Percentiles rank a stretch among this genome's conserved stretches.
Evolutionary conservation across 2,113 vertebrate genomes (phyloP).

Genomic region (Brachionichthys hirsutus): DNA sequence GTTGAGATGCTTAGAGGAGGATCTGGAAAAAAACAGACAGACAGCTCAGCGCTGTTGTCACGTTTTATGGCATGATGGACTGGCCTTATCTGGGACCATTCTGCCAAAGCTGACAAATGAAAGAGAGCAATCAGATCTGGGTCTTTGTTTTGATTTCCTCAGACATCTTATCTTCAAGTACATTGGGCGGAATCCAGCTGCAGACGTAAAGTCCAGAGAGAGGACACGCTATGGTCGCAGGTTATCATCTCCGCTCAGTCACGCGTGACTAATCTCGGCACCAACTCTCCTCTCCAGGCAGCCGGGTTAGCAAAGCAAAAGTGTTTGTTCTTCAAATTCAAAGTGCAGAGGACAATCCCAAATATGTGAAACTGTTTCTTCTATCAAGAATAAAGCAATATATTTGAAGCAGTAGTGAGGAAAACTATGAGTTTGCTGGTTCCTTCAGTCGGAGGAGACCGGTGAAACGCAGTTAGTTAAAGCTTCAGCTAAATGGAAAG

Average conservation of each 20-base stretch:
- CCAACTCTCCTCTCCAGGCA: not conserved
- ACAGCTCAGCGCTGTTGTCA: constrained; percentile 44
- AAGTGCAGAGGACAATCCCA: too few relatives aligned
- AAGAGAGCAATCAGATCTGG: constrained; percentile 60
- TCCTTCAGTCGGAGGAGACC: not conserved
- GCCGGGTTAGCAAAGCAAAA: not conserved
- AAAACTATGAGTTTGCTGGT: not conserved
- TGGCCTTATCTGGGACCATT: constrained; percentile 66
- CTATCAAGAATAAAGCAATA: too few relatives aligned
- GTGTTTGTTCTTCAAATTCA: not conserved
- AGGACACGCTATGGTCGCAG: constrained; percentile 66
- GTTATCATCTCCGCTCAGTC: constrained; percentile 64
- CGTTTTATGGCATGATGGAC: constrained; percentile 63
- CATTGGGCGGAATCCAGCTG: constrained; percentile 63
- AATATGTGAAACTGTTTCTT: not conserved
- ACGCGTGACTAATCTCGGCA: constrained; percentile 58
- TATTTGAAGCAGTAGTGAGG: not conserved
- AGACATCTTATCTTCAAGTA: constrained; percentile 57
- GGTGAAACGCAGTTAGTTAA: not conserved
- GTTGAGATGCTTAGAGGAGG: not conserved
- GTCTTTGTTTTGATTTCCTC: constrained; percentile 77
- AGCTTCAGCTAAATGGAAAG: not conserved
- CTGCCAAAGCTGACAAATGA: constrained; percentile 69
- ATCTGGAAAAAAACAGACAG: constrained; percentile 20
- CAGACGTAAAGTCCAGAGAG: constrained; percentile 53